Base-by-base conservation (phyloP, 2,888 invertebrate genomes). In the Bursaphelenchus okinawaensis region DNA sequence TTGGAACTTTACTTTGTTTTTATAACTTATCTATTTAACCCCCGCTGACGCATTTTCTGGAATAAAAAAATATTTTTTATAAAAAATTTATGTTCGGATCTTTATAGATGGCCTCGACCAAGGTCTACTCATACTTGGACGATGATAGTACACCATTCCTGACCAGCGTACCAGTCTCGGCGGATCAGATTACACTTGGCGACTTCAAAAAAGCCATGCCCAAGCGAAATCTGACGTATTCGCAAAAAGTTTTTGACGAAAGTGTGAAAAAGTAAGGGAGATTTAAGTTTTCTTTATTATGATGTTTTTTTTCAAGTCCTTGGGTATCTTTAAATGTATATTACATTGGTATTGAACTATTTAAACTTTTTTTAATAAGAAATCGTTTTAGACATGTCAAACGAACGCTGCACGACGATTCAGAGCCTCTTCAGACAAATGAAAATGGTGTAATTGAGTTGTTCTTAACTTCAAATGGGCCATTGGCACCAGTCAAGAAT, bases 121-220 rank as follows among this genome's bases (percentile, higher is more conserved):
- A 70, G 59, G 68, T 68, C 51, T 68, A 68, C 62, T 79, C 78
- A 61, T 78, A 74, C 65, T 68, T 79, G 51, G 77, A 79, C 62
- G 80, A 80, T 59, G 75, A 73, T 29, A 68, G 71, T 7, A 79
- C 78, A 4, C 80, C 80, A 0, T 79, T 75, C 55, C 68, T 75
- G 16, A 73, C 78, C 19, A 67, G 67, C 2, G 68, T 80, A 31
- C 71, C 72, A 3, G 66, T 72, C 3, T 51, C 69, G 27, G 65
- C 70, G 7, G 75, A 71, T 12, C 67, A 58, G 16, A 70, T 75
- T 9, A 78, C 77, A 7, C 63, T 78, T 20, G 75, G 69, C 22
- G 75, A 78, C 65, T 78, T 78, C 65, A 77, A 77, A 66, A 71
- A 71, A 26, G 68, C 74, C 28, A 76, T 78, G 63, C 69, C 69